Base-by-base conservation (phyloP, 1,140 invertebrate species). In the Pollicipes pollicipes region DNA sequence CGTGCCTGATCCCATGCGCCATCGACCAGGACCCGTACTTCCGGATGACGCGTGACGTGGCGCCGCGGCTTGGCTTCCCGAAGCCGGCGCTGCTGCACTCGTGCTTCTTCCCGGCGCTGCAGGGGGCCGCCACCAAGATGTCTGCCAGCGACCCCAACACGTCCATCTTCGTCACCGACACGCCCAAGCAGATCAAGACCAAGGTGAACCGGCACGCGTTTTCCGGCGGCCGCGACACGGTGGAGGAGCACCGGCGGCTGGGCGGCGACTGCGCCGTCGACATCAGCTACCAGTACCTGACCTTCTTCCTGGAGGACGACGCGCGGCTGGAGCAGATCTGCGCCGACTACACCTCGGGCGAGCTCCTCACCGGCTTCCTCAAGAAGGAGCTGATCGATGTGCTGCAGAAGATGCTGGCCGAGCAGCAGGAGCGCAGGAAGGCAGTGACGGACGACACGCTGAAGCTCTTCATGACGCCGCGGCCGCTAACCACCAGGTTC, bases 11-110 rank as follows among this genome's bases (percentile, higher is more conserved):
- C 74, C 97, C 97, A 0, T 99, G 96, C 82, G 97, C 95, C 32
- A 99, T 99, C 76, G 97, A 99, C 85, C 97, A 99, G 85, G 97
- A 99, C 82, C 97, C 97, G 0, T 99, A 98, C 80, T 99, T 99
- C 80, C 85, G 97, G 71, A 97, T 99, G 95, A 95, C 94, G 0
- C 84, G 97, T 72, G 97, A 99, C 82, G 93, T 98, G 28, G 92
- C 95, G 0, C 95, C 95, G 0, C 86, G 87, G 71, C 81, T 99
- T 24, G 90, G 89, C 29, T 88, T 85, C 77, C 86, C 86, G 0
- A 99, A 99, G 79, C 97, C 97, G n/a, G 89, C 95, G 0, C 79
- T 99, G 0, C 78, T 99, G 0, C 96, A 98, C 81, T 95, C 94
- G 0, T 85, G 84, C 35, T 99, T 99, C 81, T 93, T 99, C 75